A percentile compares a stretch with the other conserved stretches of the same genome.
Conservation (phyloP, 1,140 invertebrate species). For the Drosophila funebris region DNA sequence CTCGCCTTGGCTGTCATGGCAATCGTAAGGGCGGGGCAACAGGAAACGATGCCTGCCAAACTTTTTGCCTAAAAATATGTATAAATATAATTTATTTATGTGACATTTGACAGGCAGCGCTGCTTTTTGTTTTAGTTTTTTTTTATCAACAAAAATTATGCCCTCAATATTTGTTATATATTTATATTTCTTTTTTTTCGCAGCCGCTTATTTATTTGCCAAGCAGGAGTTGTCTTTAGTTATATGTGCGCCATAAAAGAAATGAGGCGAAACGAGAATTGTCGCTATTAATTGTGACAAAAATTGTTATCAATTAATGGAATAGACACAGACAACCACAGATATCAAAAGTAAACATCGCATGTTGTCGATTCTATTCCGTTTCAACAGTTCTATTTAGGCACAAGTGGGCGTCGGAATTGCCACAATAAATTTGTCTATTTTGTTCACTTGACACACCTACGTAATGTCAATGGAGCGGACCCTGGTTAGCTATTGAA, state of each 20-base stretch:
- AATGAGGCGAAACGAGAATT: slow-evolving; percentile 41
- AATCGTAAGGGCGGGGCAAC: slow-evolving; percentile 29
- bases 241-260: slow-evolving; percentile 44
- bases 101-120: slow-evolving; percentile 64
- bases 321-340: slow-evolving; percentile 28
- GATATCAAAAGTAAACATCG: slow-evolving; percentile 24
- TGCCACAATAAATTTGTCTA: slow-evolving; percentile 64
- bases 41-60: slow-evolving; percentile 40
- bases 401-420: slow-evolving; percentile 52
- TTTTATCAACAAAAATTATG: slow-evolving; percentile 48
- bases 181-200: slow-evolving; percentile 38
- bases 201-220: slow-evolving; percentile 10
- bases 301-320: slow-evolving; percentile 78
- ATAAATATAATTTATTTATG: slow-evolving; percentile 74
- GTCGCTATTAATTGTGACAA: slow-evolving; percentile 61
- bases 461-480: slow-evolving; percentile 39
- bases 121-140: slow-evolving; percentile 37
- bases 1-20: slow-evolving; percentile 21
- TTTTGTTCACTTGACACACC: slow-evolving; percentile 73
- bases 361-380: slow-evolving; percentile 18
- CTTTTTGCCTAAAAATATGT: slow-evolving; percentile 54
- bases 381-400: slow-evolving; percentile 36
- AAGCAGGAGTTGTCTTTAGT: slow-evolving; percentile 20
- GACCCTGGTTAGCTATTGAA: slow-evolving; percentile 5
- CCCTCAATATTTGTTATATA: slow-evolving; percentile 42